Evolutionary conservation across 2,888 invertebrate genomes (phyloP).

Genomic region (Tipula helvola): DNA sequence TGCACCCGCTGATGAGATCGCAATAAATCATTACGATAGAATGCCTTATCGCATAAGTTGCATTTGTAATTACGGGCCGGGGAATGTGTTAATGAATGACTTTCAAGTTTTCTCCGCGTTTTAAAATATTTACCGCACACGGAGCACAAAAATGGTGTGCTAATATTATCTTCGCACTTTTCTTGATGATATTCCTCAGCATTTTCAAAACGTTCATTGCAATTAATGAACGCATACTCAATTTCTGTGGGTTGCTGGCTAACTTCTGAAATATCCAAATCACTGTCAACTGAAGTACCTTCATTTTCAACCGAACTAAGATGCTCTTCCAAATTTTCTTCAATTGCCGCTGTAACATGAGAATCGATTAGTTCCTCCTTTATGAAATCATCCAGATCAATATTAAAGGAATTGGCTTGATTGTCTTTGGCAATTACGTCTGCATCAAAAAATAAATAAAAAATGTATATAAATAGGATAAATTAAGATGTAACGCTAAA

Average conservation of each 20-base stretch:
- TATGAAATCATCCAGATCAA: not conserved
- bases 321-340: not conserved
- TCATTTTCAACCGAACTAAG: not conserved
- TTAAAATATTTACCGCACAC: not conserved
- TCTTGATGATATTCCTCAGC: not conserved
- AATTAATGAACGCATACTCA: not conserved
- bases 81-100: not conserved
- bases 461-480: too few species aligned
- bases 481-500: not conserved
- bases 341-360: not conserved
- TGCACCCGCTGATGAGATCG: not conserved
- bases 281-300: not conserved
- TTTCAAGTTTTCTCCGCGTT: not conserved
- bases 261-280: not conserved
- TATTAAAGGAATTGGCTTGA: not conserved
- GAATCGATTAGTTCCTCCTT: not conserved
- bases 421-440: not conserved
- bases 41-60: not conserved
- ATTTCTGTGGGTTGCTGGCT: not conserved
- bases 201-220: slow-evolving; percentile 5
- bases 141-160: not conserved
- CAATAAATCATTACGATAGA: not conserved
- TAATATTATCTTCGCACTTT: not conserved
- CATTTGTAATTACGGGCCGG: not conserved
- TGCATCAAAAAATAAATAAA: not conserved